A percentile compares a stretch with the other conserved stretches of the same genome.
Conservation (phyloP, 2,888 invertebrate genomes). For the Ormyrus pomaceus region DNA sequence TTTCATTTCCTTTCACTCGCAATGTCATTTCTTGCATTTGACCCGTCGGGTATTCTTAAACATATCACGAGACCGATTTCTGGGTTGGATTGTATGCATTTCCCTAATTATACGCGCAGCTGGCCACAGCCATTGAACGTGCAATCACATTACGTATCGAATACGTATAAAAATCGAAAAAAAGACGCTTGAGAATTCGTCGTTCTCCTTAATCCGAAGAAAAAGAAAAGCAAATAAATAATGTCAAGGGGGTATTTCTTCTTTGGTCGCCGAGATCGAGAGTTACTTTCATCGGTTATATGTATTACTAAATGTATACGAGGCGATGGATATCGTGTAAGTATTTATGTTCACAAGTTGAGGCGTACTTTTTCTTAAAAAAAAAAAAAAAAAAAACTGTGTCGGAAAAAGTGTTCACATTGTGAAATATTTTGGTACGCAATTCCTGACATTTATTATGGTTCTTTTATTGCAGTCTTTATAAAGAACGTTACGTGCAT, state of each 20-base stretch:
- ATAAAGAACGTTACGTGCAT: too few relatives aligned
- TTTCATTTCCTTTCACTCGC: constrained; percentile 25
- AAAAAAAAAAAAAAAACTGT: not conserved
- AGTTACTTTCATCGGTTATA: constrained; percentile 26
- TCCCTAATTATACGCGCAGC: too few relatives aligned
- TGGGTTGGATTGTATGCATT: too few relatives aligned
- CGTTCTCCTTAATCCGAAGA: not conserved
- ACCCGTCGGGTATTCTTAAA: constrained; percentile 3
- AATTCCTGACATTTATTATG: not conserved
- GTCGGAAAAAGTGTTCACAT: constrained; percentile 18
- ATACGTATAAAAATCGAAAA: too few relatives aligned
- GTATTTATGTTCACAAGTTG: constrained; percentile 8
- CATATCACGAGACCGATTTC: not conserved
- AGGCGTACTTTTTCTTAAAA: not conserved
- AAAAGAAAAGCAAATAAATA: constrained; percentile 19
- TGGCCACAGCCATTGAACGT: too few relatives aligned
- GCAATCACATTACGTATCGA: too few relatives aligned
- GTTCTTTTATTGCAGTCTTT: too few relatives aligned
- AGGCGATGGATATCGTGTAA: constrained; percentile 23
- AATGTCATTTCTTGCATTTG: constrained; percentile 2
- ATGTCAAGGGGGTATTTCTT: constrained; percentile 17
- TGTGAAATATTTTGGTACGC: not conserved
- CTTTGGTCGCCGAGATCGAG: not conserved
- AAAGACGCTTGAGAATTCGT: too few relatives aligned
- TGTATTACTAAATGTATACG: constrained; percentile 27